These are phyloP conservation scores for Hirtodrosophila cameraria DNA, from an alignment of 2,888 invertebrate genomes.

Conservation along the genomic window DNA sequence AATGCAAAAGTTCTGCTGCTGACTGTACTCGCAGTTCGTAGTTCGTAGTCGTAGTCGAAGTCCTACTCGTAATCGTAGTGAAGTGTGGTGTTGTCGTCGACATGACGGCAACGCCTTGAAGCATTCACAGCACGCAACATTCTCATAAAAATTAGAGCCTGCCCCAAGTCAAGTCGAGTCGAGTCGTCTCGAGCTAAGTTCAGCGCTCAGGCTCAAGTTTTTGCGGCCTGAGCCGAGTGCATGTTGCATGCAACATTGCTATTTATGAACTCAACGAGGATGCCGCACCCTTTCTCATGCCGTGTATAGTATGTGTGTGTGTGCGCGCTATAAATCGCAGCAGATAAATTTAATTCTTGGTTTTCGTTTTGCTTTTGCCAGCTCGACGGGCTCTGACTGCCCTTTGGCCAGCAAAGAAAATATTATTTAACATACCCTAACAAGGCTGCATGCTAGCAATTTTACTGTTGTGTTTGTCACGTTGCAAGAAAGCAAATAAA, in stretches of 20 bases:
- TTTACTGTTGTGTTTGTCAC: neutral
- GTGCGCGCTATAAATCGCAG: constrained; percentile 66
- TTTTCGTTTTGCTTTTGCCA: constrained; percentile 53
- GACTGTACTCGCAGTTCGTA: constrained; percentile 35
- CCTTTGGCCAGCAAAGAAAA: constrained; percentile 55
- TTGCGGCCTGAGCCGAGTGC: constrained; percentile 43
- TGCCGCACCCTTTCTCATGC: constrained; percentile 45
- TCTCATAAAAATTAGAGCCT: constrained; percentile 77
- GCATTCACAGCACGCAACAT: constrained; percentile 73
- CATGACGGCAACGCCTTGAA: constrained; percentile 69
- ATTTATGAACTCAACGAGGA: constrained; percentile 73
- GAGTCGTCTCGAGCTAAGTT: constrained; percentile 34
- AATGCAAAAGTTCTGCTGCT: constrained; percentile 19
- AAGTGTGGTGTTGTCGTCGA: constrained; percentile 48
- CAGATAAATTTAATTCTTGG: constrained; percentile 74
- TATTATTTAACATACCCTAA: constrained; percentile 50
- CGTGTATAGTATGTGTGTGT: neutral
- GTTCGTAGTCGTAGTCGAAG: no score
- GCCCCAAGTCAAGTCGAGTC: constrained; percentile 32
- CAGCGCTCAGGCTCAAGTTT: constrained; percentile 31
- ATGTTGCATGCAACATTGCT: constrained; percentile 79
- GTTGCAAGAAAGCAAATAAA: neutral
- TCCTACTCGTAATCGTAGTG: constrained; percentile 17
- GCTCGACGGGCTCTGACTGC: constrained; percentile 36
- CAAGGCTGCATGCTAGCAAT: neutral